Conservation (phyloP, 2,113 vertebrate genomes). For the Anhinga rufa region DNA sequence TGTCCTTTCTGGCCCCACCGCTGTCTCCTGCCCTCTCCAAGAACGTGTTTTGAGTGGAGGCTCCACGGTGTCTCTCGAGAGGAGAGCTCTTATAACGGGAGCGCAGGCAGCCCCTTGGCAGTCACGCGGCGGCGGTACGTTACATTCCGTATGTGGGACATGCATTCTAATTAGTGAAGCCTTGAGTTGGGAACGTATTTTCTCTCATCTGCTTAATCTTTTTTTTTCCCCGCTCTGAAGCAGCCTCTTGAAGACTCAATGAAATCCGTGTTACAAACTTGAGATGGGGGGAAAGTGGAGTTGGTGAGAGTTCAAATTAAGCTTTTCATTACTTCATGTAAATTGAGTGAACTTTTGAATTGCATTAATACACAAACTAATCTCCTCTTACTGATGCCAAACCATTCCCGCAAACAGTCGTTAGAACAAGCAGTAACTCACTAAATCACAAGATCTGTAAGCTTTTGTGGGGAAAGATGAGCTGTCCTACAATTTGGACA, state of each 20-base stretch:
- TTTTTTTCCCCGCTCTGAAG: background rate
- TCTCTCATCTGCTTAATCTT: background rate
- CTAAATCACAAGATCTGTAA: background rate
- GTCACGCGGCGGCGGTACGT: background rate
- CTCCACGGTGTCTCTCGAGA: rapidly evolving
- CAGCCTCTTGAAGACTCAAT: background rate
- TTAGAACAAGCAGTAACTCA: background rate
- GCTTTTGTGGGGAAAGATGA: slow-evolving; percentile 10
- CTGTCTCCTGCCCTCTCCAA: background rate
- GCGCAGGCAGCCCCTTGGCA: background rate
- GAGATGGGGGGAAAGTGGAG: background rate
- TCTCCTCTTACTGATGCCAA: background rate
- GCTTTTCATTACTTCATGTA: slow-evolving; percentile 9
- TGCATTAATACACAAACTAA: background rate
- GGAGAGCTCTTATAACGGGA: rapidly evolving
- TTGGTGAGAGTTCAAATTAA: background rate
- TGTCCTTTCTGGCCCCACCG: rapidly evolving
- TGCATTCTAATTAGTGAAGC: background rate
- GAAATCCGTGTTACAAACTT: background rate
- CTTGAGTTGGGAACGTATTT: background rate
- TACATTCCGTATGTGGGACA: background rate
- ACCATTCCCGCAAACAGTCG: background rate
- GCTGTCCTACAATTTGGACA: background rate
- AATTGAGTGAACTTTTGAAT: slow-evolving; percentile 4
- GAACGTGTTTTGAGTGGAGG: background rate